Evolutionary conservation across 2,797 vertebrate genomes (phyloP).

Genomic region (Pangasius larnaudii): DNA sequence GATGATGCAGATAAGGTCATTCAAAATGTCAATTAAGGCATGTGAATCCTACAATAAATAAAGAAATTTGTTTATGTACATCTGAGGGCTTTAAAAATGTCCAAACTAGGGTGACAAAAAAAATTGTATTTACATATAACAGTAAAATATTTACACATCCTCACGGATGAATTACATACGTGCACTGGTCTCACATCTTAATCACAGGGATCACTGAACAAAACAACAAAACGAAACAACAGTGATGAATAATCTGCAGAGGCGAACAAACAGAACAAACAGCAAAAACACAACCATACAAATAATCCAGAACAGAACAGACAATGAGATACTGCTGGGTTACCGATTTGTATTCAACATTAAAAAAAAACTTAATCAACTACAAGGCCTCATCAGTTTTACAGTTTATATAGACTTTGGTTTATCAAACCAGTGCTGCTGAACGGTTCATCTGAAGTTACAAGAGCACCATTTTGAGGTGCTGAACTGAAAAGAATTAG

Average conservation of each 20-base stretch:
- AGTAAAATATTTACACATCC: constrained; percentile 73
- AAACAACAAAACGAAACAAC: not conserved
- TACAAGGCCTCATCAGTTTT: not conserved
- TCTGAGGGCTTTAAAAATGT: constrained; percentile 40
- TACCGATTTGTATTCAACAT: not conserved
- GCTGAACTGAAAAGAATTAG: not conserved
- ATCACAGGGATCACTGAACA: constrained; percentile 10
- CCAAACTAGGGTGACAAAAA: constrained; percentile 45
- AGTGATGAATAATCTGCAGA: not conserved
- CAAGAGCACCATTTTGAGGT: not conserved
- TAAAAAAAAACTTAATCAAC: not conserved
- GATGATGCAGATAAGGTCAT: not conserved
- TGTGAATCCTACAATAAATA: constrained; percentile 74
- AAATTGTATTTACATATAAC: constrained; percentile 71
- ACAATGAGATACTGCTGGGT: not conserved
- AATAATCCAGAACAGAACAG: not conserved
- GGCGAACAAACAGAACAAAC: not conserved
- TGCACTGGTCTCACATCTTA: constrained; percentile 3
- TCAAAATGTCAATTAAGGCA: constrained; percentile 27
- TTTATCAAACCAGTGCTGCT: not conserved
- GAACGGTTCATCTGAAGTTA: not conserved
- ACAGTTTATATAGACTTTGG: not conserved
- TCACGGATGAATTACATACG: not conserved
- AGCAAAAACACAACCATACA: not conserved
- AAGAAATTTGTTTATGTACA: constrained; percentile 68